Evolutionary conservation across 2,797 vertebrate genomes (phyloP).

Genomic region (Parambassis ranga): DNA sequence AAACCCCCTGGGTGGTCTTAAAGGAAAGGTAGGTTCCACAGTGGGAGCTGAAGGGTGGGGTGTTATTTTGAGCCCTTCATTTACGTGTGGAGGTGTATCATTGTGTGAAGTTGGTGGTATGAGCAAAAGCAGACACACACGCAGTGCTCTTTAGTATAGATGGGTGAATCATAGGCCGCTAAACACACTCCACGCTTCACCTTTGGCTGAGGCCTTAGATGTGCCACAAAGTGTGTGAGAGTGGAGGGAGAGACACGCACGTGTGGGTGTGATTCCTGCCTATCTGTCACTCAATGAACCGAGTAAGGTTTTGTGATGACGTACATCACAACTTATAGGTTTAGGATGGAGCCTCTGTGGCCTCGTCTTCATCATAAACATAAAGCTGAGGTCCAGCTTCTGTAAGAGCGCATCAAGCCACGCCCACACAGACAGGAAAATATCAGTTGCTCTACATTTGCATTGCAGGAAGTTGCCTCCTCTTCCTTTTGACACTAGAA

Average conservation of each 20-base stretch:
- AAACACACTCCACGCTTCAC: not conserved
- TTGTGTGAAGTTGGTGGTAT: not conserved
- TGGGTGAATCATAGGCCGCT: conserved; percentile 27
- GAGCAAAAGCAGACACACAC: conserved; percentile 1
- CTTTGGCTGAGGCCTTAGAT: not conserved
- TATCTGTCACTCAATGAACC: conserved; percentile 37
- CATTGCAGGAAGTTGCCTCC: too few species aligned
- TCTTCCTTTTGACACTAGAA: too few species aligned
- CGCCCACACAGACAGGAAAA: too few species aligned
- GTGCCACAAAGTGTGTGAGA: not conserved
- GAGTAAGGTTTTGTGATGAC: conserved; percentile 31
- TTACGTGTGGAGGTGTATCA: conserved; percentile 33
- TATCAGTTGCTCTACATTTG: too few species aligned
- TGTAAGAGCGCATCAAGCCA: too few species aligned
- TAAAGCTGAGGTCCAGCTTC: too few species aligned
- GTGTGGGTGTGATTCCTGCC: conserved; percentile 37
- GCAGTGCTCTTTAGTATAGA: not conserved
- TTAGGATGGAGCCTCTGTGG: not conserved
- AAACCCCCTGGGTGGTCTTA: not conserved
- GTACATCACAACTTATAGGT: conserved; percentile 23
- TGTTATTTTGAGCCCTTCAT: conserved; percentile 44
- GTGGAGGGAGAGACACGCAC: not conserved
- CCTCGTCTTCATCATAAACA: too few species aligned
- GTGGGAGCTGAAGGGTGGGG: conserved; percentile 5
- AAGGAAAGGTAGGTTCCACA: not conserved